Conservation (phyloP, 1,140 invertebrate genomes). For the Neodiprion lecontei region DNA sequence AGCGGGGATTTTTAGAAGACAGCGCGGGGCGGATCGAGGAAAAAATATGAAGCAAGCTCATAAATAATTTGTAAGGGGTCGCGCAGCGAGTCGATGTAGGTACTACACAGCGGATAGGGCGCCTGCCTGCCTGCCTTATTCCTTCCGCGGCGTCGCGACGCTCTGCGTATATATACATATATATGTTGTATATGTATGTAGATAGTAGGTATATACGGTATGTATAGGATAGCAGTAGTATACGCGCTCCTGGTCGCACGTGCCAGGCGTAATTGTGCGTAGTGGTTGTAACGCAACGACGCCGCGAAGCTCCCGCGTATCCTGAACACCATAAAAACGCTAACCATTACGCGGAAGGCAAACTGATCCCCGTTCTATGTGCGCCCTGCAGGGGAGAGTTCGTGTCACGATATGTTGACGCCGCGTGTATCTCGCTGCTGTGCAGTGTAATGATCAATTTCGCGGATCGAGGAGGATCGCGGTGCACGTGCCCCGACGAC, state of each 20-base stretch:
- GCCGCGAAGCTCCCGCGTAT: neutral
- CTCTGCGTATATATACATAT: slow-evolving; percentile 49
- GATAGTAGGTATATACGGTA: too few relatives aligned
- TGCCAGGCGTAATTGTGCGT: neutral
- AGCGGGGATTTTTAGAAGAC: neutral
- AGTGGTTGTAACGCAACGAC: neutral
- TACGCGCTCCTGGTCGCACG: too few relatives aligned
- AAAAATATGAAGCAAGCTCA: slow-evolving; percentile 53
- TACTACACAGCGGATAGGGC: neutral
- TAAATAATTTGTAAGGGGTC: slow-evolving; percentile 57
- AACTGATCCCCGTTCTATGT: too few relatives aligned
- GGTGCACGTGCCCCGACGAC: too few relatives aligned
- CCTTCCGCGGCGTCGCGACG: slow-evolving; percentile 39
- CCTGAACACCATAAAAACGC: neutral
- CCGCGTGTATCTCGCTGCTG: too few relatives aligned
- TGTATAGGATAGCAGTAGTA: too few relatives aligned
- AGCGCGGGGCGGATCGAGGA: slow-evolving; percentile 26
- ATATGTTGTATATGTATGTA: too few relatives aligned
- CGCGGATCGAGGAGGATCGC: too few relatives aligned
- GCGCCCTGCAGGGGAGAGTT: too few relatives aligned
- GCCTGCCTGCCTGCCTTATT: slow-evolving; percentile 22
- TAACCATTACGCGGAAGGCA: too few relatives aligned
- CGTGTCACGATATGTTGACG: too few relatives aligned
- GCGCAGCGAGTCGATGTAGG: slow-evolving; percentile 18
- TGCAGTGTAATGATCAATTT: too few relatives aligned